Base-by-base conservation (phyloP, 2,888 invertebrate genomes). In the Syrphus vitripennis region DNA sequence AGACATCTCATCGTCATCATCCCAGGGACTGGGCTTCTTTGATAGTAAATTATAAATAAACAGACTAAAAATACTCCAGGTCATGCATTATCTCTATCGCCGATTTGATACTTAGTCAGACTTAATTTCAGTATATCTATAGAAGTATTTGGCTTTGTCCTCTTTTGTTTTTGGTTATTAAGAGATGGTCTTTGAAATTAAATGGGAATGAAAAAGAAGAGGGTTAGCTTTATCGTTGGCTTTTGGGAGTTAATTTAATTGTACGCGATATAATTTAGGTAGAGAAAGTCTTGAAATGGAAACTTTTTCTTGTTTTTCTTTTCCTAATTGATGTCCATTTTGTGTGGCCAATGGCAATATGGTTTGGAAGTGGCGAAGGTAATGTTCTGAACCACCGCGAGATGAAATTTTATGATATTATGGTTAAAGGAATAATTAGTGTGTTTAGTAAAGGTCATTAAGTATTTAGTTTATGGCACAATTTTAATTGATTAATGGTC, bases 231-330 rank as follows among this genome's bases (percentile, higher is more conserved):
- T 19, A n/a, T 26, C 29, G 24, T 12, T 59, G 40, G 53, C 16
- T 29, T 78, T 65, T 4, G 67, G 67, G 16, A 74, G 67, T 59
- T 69, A 42, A 69, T 69, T 74, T 69, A 69, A 74, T 74, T 74
- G 74, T 42, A 37, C 72, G 53, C 63, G 45, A 65, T 40, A 61
- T 61, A 61, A 50, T 77, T 65, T 59, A 53, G 59, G 42, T 67
- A 67, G 82, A 72, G 77, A 83, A 83, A 77, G 77, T 82, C 40
- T n/a, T 26, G 21, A 57, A 55, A 82, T 50, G 37, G 21, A 50
- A 71, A 82, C 34, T 45, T 45, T 63, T 55, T n/a, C 4, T 45
- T 21, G 9, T 19, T 37, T 21, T 34, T 59, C 12, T 29, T 50
- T 50, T 24, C 14, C 4, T 24, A 48, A 67, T 50, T 67, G 16